These are phyloP conservation scores for Mesochorus sp. DNA, from an alignment of 2,888 invertebrate species.

Conservation along the genomic window DNA sequence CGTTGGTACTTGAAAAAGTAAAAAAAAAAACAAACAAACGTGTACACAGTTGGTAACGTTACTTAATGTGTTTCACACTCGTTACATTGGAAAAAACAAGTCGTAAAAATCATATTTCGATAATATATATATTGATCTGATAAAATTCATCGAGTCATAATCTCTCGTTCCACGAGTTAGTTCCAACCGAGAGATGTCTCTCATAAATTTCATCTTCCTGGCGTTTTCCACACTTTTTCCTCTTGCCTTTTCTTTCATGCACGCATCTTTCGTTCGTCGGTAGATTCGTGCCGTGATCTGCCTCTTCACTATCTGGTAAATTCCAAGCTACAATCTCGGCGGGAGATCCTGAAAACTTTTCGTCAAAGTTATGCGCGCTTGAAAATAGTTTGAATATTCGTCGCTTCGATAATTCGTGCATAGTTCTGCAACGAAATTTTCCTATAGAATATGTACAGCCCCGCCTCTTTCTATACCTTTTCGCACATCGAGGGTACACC, in stretches of 20 bases:
- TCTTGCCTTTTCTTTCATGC: not conserved
- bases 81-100: too few relatives aligned
- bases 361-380: constrained; percentile 54
- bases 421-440: constrained; percentile 50
- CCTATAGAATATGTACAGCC: constrained; percentile 13
- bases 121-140: too few relatives aligned
- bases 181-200: too few relatives aligned
- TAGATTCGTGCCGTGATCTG: constrained; percentile 1
- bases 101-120: too few relatives aligned
- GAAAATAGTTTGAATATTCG: constrained; percentile 60
- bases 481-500: not conserved
- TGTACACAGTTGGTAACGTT: too few relatives aligned
- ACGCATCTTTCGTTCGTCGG: constrained; percentile 8
- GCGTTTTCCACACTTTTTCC: not conserved
- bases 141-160: too few relatives aligned
- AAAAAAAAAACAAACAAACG: constrained; percentile 12
- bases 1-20: not conserved
- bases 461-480: constrained; percentile 1
- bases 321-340: constrained; percentile 48
- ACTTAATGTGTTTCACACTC: too few relatives aligned
- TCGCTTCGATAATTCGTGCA: constrained; percentile 58
- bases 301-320: constrained; percentile 5
- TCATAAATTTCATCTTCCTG: constrained; percentile 29
- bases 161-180: too few relatives aligned
- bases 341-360: constrained; percentile 47